Base-by-base conservation (phyloP, 2,797 vertebrate species). In the Pagetopsis macropterus region DNA sequence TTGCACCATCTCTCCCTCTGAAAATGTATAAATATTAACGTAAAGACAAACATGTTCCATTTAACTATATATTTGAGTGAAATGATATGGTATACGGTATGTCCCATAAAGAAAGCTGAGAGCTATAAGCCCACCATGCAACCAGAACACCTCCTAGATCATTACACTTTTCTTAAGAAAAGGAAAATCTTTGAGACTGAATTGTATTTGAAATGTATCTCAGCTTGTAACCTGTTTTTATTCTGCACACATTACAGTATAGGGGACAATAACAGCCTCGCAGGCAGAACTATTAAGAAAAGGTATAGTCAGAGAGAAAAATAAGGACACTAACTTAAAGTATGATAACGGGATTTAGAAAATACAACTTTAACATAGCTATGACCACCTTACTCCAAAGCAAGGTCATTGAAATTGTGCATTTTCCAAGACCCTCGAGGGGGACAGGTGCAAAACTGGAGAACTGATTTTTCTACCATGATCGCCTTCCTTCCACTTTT, bases 1-100 rank as follows among this genome's bases (percentile, higher is more conserved):
- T 84, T 68, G 79, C 59, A 40, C 56, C n/a, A 44, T 62, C 46
- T 81, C 64, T 62, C 40, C 65, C 27, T 73, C 54, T 84, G 14
- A 45, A 82, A 84, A 91, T 92, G 84, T 87, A 89, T 88, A 89
- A 82, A 90, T 66, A 86, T 84, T 84, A 84, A 81, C 65, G 81
- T n/a, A 2, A 45, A 40, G 52, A 71, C 70, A 76, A 82, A 78
- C 71, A 64, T 73, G 48, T 81, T 86, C 68, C 46, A 84, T 73
- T 69, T 70, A 57, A 14, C 49, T 82, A 56, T 78, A 71, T 69
- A 72, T 80, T 76, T 81, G 57, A 86, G 67, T 65, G 57, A 78
- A 61, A 69, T 58, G 45, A 45, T 67, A 70, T 73, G 58, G 81
- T 37, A 52, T 57, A n/a, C n/a, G n/a, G n/a, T n/a, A 70, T 68